Percentiles rank a stretch among this genome's conserved stretches.
Conservation (phyloP, 2,888 invertebrate species). For the Sesamia inferens region DNA sequence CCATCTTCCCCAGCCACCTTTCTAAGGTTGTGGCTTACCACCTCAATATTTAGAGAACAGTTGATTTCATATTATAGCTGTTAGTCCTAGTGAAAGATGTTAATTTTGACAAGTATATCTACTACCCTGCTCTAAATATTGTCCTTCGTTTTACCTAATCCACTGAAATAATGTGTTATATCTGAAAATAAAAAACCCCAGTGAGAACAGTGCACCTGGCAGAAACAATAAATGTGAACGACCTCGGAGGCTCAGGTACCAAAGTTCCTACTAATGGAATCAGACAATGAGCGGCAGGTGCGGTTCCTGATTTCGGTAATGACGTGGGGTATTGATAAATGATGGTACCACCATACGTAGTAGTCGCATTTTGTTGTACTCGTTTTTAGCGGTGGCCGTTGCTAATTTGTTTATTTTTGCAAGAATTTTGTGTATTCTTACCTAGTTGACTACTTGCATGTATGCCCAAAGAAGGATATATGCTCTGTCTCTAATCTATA, state of each 20-base stretch:
- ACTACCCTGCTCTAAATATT: neutral
- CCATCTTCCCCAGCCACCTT: too few species aligned
- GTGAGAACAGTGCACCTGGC: neutral
- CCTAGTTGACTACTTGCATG: neutral
- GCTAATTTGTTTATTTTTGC: neutral
- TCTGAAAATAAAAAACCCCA: neutral
- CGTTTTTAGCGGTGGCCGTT: neutral
- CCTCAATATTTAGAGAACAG: neutral
- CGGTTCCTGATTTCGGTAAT: slow-evolving; percentile 37
- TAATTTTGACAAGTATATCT: neutral
- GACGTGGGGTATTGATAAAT: slow-evolving; percentile 29
- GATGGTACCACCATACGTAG: slow-evolving; percentile 8
- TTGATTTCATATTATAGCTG: neutral
- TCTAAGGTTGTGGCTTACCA: neutral
- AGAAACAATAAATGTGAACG: slow-evolving; percentile 21
- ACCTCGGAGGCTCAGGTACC: slow-evolving; percentile 24
- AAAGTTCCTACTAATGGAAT: slow-evolving; percentile 40
- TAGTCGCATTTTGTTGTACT: neutral
- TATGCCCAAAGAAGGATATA: neutral
- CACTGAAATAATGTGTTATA: neutral
- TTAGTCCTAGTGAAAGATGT: neutral
- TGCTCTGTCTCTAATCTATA: too few species aligned
- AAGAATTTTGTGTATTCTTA: neutral
- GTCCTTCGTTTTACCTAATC: neutral
- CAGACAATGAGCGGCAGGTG: slow-evolving; percentile 45